Evolutionary conservation across 2,113 vertebrate species (phyloP).

Genomic region (Mionectes macconnelli): DNA sequence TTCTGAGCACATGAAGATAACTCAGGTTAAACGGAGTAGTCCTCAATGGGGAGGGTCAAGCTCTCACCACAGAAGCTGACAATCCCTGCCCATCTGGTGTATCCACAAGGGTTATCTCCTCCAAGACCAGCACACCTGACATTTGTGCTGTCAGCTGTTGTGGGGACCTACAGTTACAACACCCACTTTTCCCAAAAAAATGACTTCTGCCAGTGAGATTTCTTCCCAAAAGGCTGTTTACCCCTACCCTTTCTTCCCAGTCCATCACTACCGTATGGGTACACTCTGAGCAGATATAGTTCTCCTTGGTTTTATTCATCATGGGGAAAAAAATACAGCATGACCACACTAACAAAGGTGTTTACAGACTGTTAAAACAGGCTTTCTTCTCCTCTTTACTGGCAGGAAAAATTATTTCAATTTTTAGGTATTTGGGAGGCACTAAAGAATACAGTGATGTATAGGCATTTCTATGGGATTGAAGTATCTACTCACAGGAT

Average conservation of each 20-base stretch:
- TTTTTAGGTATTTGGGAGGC: neutral
- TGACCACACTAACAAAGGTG: neutral
- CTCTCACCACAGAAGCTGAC: accelerated
- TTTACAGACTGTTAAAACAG: neutral
- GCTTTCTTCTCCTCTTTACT: neutral
- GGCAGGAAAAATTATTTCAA: neutral
- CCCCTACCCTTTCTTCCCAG: too few relatives aligned
- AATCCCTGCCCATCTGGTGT: too few relatives aligned
- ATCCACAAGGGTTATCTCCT: neutral
- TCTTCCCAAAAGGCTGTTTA: neutral
- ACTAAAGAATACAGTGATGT: neutral
- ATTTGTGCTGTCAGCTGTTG: neutral
- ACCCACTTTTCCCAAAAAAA: neutral
- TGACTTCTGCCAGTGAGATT: neutral
- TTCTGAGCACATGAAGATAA: accelerated
- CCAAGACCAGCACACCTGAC: too few relatives aligned
- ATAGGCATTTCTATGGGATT: neutral
- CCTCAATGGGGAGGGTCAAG: accelerated
- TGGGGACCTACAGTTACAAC: accelerated
- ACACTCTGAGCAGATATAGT: accelerated
- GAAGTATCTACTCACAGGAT: neutral
- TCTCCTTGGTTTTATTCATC: neutral
- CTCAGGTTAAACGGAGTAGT: neutral
- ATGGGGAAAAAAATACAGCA: neutral
- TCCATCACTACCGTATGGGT: accelerated